A percentile compares a stretch with the other conserved stretches of the same genome.
phyloP scores from a whole-genome alignment of 2,113 vertebrate genomes.

The Argyrosomus japonicus region DNA sequence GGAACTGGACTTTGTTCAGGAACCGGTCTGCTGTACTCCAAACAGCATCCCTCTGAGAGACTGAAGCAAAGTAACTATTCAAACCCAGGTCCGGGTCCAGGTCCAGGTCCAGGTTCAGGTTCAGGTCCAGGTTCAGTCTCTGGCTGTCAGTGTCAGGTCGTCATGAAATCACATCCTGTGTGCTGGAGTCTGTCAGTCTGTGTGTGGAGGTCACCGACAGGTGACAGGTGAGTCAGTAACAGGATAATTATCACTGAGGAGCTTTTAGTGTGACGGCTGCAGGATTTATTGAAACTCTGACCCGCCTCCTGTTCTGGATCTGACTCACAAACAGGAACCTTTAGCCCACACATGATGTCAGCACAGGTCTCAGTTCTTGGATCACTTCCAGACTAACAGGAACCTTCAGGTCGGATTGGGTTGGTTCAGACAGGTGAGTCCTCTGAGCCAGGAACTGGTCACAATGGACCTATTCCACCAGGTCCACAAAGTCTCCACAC shows the following conservation, averaged over 20 bases:
- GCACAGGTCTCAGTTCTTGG: no score
- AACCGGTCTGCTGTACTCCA: no score
- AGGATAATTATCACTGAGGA: constrained; percentile 37
- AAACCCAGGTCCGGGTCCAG: no score
- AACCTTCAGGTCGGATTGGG: neutral
- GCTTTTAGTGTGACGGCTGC: constrained; percentile 46
- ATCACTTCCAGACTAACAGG: neutral
- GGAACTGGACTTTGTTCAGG: no score
- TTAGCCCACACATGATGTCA: neutral
- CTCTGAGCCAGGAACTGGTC: neutral
- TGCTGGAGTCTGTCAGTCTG: constrained; percentile 37
- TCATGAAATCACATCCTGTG: neutral
- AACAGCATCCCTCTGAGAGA: no score
- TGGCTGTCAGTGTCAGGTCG: neutral
- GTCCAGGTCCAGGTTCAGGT: no score
- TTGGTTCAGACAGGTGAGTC: neutral
- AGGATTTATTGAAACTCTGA: constrained; percentile 52
- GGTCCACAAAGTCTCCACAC: neutral
- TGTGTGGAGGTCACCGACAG: constrained; percentile 11
- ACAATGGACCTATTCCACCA: neutral
- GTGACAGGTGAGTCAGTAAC: constrained; percentile 41
- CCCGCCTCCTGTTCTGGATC: neutral
- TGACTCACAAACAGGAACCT: neutral
- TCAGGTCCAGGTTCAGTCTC: no score
- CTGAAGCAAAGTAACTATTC: no score